Evolutionary conservation across 1,140 invertebrate genomes (phyloP).

Genomic region (Paracyclopina nana): DNA sequence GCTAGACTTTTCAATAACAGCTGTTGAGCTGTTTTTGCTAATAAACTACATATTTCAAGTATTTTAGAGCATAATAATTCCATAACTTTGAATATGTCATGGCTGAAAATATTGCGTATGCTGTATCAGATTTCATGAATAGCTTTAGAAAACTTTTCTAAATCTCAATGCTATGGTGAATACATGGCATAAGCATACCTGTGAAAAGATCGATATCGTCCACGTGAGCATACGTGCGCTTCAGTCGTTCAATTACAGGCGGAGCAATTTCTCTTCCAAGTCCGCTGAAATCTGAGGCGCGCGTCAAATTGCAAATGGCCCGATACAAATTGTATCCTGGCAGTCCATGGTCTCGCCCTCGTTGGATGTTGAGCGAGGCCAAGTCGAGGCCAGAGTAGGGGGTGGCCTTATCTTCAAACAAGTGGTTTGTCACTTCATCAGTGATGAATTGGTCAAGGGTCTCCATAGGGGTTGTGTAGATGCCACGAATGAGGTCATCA

Average conservation of each 20-base stretch:
- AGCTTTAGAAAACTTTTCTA: too few relatives aligned
- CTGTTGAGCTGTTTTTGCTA: too few relatives aligned
- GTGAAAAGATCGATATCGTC: conserved; percentile 33
- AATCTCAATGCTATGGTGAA: too few relatives aligned
- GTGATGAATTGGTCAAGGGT: conserved; percentile 33
- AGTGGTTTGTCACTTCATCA: conserved; percentile 33
- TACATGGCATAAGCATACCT: background rate
- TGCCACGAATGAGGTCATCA: conserved; percentile 32
- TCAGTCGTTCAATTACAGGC: conserved; percentile 27
- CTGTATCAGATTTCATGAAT: too few relatives aligned
- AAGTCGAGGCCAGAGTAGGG: conserved; percentile 54
- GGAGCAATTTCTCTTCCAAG: conserved; percentile 36
- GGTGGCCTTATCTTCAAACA: conserved; percentile 32
- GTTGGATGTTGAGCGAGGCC: conserved; percentile 67
- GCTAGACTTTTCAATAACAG: too few relatives aligned
- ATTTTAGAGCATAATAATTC: too few relatives aligned
- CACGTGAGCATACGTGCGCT: conserved; percentile 28
- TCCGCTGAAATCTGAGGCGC: conserved; percentile 48
- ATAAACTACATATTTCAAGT: too few relatives aligned
- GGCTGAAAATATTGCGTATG: too few relatives aligned
- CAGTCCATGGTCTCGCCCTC: conserved; percentile 43
- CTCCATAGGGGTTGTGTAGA: conserved; percentile 34
- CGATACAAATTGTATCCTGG: conserved; percentile 41
- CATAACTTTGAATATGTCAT: too few relatives aligned
- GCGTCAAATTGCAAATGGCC: conserved; percentile 33